Conservation (phyloP, 2,113 vertebrate species). For the Bufo bufo region DNA sequence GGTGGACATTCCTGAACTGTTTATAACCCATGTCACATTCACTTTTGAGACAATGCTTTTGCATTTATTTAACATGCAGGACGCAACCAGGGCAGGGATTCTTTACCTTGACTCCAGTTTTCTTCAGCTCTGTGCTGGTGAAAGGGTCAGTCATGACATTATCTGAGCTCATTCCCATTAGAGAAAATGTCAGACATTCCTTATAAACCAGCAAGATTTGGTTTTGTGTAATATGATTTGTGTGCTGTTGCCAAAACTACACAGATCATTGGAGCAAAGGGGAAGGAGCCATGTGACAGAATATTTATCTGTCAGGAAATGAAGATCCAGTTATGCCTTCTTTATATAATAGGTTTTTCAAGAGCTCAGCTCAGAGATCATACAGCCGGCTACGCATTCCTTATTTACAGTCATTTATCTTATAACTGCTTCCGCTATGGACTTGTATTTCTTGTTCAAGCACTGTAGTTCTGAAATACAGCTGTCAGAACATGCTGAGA, state of each 20-base stretch:
- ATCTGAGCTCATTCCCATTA: slow-evolving; percentile 49
- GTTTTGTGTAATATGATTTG: slow-evolving; percentile 53
- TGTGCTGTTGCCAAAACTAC: slow-evolving; percentile 52
- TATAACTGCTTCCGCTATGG: background rate
- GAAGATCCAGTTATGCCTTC: slow-evolving; percentile 22
- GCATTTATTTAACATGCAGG: background rate
- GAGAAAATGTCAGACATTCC: slow-evolving; percentile 55
- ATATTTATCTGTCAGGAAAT: slow-evolving; percentile 47
- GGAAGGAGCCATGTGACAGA: slow-evolving; percentile 36
- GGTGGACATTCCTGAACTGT: background rate
- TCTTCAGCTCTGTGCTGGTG: slow-evolving; percentile 26
- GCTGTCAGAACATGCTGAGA: background rate
- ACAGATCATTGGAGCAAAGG: slow-evolving; percentile 54
- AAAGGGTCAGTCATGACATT: slow-evolving; percentile 56
- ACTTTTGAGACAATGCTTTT: slow-evolving; percentile 40
- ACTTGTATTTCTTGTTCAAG: background rate
- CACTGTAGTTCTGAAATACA: background rate
- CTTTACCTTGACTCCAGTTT: slow-evolving; percentile 47
- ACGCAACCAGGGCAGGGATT: slow-evolving; percentile 15
- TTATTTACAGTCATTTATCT: background rate
- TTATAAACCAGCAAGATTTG: slow-evolving; percentile 39
- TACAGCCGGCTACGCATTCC: background rate
- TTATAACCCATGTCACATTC: slow-evolving; percentile 42
- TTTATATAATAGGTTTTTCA: background rate
- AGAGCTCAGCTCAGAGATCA: background rate